Base-by-base conservation (phyloP, 2,797 vertebrate genomes). In the Malurus splendens region DNA sequence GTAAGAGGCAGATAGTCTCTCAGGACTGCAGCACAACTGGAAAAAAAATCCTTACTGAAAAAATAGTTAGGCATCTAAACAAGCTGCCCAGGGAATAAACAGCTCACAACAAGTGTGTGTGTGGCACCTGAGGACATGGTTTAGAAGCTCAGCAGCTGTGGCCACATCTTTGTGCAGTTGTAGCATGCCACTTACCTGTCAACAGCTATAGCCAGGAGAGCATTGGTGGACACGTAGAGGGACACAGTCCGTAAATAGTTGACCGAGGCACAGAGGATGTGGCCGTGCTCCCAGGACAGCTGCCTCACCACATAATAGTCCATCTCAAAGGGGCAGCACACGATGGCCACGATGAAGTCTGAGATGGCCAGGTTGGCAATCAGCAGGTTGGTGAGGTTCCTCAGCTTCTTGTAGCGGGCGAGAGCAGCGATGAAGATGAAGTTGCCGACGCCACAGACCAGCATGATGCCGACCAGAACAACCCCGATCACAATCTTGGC, bases 311-410 rank as follows among this genome's bases (percentile, higher is more conserved):
- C 99, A 0, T 99, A 99, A 95, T 99, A 99, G 96, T 99, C 99
- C 97, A 99, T 97, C 93, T 99, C 97, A 16, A 99, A 99, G 2
- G 99, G 99, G 78, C 99, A 99, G 95, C 99, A 99, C 89, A 99
- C 97, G 1, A 98, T 98, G 8, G 99, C 98, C 88, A 99, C 99
- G 2, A 99, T 96, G 91, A 99, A 98, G 96, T 99, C 99, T 0
- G 99, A 99, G 95, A 99, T 97, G 55, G 99, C 99, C 96, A 99
- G 95, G 93, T 99, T 99, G 52, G 98, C 99, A 10, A 99, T 99
- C 74, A 99, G 98, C 76, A 99, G 96, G 96, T 99, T 99, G 93
- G 99, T 99, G 92, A 99, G 98, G 92, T 98, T 99, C 27, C 99
- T 96, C 8, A 99, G 98, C 92, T 99, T 99, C 95, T 98, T 99